These are phyloP conservation scores for Epinephelus coioides DNA, from an alignment of 2,797 vertebrate species.

Conservation along the genomic window DNA sequence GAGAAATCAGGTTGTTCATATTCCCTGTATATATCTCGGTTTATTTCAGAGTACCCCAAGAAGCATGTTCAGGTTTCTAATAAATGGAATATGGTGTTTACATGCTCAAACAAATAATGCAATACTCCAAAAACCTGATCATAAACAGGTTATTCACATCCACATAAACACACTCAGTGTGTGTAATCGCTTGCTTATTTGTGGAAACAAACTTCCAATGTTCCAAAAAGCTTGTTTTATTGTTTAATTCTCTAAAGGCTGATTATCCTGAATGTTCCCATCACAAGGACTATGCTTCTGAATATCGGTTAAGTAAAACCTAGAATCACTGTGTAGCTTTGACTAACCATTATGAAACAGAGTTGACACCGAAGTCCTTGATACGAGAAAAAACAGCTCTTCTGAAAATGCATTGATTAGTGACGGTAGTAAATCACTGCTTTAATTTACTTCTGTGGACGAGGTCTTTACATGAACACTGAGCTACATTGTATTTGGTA, in stretches of 20 bases:
- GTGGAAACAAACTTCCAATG: neutral
- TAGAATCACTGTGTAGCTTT: neutral
- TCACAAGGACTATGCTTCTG: neutral
- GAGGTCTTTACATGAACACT: conserved; percentile 2
- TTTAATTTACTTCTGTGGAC: neutral
- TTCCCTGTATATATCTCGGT: too few species aligned
- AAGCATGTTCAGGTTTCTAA: too few species aligned
- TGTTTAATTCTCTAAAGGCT: too few species aligned
- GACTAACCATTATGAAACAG: neutral
- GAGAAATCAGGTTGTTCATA: too few species aligned
- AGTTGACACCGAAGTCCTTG: neutral
- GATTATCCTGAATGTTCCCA: neutral
- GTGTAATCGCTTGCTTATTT: neutral
- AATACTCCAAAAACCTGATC: too few species aligned
- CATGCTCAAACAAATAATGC: too few species aligned
- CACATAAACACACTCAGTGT: too few species aligned
- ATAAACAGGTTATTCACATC: too few species aligned
- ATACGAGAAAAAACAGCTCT: neutral
- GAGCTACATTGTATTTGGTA: conserved; percentile 1
- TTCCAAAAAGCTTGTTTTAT: neutral
- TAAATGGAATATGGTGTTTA: too few species aligned
- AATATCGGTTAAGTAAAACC: neutral
- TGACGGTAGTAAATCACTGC: neutral
- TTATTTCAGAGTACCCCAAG: too few species aligned
- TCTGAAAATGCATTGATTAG: neutral